A percentile compares a stretch with the other conserved stretches of the same genome.
Conservation (phyloP, 1,140 invertebrate genomes). For the Papilio helenus region DNA sequence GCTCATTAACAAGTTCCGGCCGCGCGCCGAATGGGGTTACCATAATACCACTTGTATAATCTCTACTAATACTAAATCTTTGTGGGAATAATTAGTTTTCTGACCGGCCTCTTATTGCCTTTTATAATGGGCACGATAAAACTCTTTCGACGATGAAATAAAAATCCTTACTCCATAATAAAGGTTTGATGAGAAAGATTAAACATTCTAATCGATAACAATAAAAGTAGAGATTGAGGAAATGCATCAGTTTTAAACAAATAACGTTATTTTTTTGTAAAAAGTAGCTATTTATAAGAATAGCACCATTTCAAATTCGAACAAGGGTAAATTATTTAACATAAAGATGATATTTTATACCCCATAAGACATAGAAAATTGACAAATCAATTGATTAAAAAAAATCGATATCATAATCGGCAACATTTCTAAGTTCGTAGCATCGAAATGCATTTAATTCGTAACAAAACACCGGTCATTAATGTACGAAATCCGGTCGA, state of each 20-base stretch:
- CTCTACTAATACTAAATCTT: slow-evolving; percentile 42
- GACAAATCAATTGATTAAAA: slow-evolving; percentile 9
- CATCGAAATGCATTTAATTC: slow-evolving; percentile 54
- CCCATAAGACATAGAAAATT: neutral
- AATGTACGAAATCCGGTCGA: slow-evolving; percentile 66
- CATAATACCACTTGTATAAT: slow-evolving; percentile 43
- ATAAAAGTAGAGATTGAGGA: neutral
- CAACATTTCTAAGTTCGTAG: slow-evolving; percentile 44
- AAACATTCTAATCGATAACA: neutral
- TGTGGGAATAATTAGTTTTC: slow-evolving; percentile 65
- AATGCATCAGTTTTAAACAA: neutral
- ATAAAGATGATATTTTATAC: too few species aligned
- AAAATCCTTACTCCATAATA: neutral
- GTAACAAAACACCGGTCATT: slow-evolving; percentile 62
- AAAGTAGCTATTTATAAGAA: neutral
- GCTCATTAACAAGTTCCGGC: slow-evolving; percentile 78
- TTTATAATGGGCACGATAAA: slow-evolving; percentile 24
- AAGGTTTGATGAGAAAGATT: slow-evolving; percentile 1
- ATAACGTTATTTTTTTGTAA: neutral
- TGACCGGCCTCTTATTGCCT: slow-evolving; percentile 39
- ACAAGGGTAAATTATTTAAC: too few species aligned
- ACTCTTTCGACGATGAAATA: slow-evolving; percentile 3
- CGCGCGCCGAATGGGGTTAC: slow-evolving; percentile 66
- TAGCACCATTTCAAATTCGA: neutral
- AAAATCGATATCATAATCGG: slow-evolving; percentile 25